Evolutionary conservation across 2,113 vertebrate species (phyloP).

Genomic region (Vidua macroura): DNA sequence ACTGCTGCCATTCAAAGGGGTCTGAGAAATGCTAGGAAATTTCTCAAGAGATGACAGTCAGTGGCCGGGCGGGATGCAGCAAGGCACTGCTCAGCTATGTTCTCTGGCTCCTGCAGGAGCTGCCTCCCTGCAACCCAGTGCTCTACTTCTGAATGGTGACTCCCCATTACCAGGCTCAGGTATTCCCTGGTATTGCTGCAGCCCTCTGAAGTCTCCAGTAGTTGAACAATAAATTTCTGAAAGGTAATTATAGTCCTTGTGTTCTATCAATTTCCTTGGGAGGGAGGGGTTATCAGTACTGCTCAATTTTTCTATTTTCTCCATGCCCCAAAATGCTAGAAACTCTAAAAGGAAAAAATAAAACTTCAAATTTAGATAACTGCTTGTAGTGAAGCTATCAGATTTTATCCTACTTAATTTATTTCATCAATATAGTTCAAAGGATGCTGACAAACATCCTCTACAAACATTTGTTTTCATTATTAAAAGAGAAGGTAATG

Average conservation of each 20-base stretch:
- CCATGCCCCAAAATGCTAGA: background rate
- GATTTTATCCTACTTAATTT: background rate
- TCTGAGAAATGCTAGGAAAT: background rate
- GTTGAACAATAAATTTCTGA: background rate
- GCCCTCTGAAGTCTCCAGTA: background rate
- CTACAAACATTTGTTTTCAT: background rate
- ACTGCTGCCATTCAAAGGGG: background rate
- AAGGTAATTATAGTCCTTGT: background rate
- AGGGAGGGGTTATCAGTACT: background rate
- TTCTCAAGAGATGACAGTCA: rapidly evolving
- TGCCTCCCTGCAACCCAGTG: background rate
- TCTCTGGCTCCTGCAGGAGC: background rate
- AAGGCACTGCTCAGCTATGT: background rate
- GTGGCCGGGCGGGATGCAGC: rapidly evolving
- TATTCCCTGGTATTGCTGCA: background rate
- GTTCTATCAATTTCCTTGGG: background rate
- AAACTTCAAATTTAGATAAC: background rate
- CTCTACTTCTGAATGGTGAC: rapidly evolving
- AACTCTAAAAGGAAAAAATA: background rate
- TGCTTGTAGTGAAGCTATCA: background rate
- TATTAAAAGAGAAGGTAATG: background rate
- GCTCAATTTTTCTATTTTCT: background rate
- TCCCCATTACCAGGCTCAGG: background rate
- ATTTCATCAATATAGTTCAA: background rate
- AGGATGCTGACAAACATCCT: background rate